Conservation (phyloP, 1,140 invertebrate species). For the Penaeus japonicus region DNA sequence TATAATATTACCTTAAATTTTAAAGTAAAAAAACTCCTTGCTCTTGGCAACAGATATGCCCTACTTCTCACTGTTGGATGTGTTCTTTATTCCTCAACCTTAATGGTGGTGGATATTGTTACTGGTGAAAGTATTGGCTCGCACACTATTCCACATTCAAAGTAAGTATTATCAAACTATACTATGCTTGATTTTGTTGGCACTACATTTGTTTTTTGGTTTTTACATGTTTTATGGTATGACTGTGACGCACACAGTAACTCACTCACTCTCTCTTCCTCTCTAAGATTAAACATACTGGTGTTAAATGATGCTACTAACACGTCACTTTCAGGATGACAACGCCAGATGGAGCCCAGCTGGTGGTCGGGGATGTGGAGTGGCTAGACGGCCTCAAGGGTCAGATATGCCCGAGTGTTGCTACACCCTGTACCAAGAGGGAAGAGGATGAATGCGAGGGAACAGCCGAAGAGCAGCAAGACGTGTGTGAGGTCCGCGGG, state of each 20-base stretch:
- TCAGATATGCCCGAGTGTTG: background rate
- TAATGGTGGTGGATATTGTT: conserved; percentile 58
- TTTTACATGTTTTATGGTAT: background rate
- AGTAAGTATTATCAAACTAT: conserved; percentile 38
- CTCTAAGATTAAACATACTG: background rate
- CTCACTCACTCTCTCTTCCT: too few species aligned
- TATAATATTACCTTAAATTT: conserved; percentile 51
- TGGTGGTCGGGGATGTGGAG: conserved; percentile 58
- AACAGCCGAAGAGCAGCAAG: background rate
- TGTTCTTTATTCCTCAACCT: conserved; percentile 57
- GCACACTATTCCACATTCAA: conserved; percentile 60
- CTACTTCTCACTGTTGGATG: conserved; percentile 56
- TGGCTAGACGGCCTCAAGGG: conserved; percentile 61
- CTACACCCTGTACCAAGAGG: background rate
- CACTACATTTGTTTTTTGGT: too few species aligned
- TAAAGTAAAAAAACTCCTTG: conserved; percentile 60
- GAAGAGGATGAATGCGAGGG: background rate
- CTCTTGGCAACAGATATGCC: conserved; percentile 60
- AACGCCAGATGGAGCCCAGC: conserved; percentile 59
- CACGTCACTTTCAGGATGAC: conserved; percentile 44
- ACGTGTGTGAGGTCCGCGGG: background rate
- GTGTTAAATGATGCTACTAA: background rate
- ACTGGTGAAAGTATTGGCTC: conserved; percentile 55
- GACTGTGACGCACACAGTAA: too few species aligned
- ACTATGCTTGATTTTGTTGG: background rate